phyloP scores from a whole-genome alignment of 2,888 invertebrate genomes.

The Yponomeuta evonymella region DNA sequence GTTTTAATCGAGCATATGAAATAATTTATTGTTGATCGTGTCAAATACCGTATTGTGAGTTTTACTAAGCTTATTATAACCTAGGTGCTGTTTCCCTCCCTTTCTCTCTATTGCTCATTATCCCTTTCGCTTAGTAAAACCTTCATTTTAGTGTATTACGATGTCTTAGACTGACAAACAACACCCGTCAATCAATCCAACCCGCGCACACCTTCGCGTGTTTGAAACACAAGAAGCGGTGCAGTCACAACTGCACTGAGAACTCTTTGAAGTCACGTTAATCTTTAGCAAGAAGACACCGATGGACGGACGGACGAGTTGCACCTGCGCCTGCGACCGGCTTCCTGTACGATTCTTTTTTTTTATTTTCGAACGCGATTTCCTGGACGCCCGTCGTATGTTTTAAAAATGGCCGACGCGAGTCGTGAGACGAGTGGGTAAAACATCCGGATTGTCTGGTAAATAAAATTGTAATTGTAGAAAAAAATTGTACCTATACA shows the following conservation, averaged over 20 bases:
- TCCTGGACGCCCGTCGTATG: slow-evolving; percentile 4
- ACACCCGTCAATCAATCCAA: background rate
- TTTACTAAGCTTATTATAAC: too few relatives aligned
- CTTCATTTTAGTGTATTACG: too few relatives aligned
- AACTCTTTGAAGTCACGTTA: slow-evolving; percentile 26
- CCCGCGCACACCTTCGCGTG: background rate
- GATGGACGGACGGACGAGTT: slow-evolving; percentile 37
- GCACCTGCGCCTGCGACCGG: slow-evolving; percentile 43
- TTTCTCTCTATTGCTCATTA: too few relatives aligned
- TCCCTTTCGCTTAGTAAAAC: too few relatives aligned
- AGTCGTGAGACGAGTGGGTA: background rate
- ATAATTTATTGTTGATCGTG: too few relatives aligned
- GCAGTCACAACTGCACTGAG: background rate
- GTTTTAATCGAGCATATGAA: too few relatives aligned
- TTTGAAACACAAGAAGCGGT: background rate
- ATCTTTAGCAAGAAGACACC: slow-evolving; percentile 24
- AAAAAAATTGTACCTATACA: too few relatives aligned
- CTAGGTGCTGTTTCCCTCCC: too few relatives aligned
- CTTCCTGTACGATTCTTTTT: slow-evolving; percentile 10
- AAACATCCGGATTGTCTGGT: background rate
- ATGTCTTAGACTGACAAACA: too few relatives aligned
- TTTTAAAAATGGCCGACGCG: slow-evolving; percentile 3
- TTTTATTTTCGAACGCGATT: slow-evolving; percentile 9
- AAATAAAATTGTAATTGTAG: too few relatives aligned
- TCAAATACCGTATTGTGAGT: too few relatives aligned